Evolutionary conservation across 2,113 vertebrate species (phyloP), one percentile per base, ranked within the genome.

Genomic region (Oenanthe melanoleuca): DNA sequence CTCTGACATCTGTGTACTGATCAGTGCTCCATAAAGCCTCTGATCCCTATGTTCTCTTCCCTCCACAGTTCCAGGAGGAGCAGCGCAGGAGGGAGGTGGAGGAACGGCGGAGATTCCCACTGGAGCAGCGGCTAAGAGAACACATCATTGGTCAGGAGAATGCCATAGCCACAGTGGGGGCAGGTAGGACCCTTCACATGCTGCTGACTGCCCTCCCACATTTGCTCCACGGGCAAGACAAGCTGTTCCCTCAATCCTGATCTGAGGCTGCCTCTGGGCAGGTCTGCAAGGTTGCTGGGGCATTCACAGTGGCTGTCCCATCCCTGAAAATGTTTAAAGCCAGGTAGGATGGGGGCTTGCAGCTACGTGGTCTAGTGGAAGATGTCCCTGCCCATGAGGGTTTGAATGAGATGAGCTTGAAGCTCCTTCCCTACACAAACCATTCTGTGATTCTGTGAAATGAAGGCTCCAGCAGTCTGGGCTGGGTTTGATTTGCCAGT

Each of bases 71-170:
- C 96, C 98, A 98, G 96, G 99, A 99, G 92, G 98, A 97, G 70
- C 98, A 99, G 96, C 97, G 94, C 81, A 97, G 96, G 72, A 97
- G 97, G 28, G 99, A 99, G 77, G 91, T 98, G 1, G 98, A 98
- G 90, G 99, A 99, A 73, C 98, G 99, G 53, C 98, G 99, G 57
- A 97, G 98, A 73, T 99, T 99, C 64, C 99, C 99, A 1, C 97
- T 99, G 94, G 99, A 99, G 97, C 98, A 98, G 75, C 98, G 99
- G 55, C 98, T 99, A 33, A 99, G 98, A 88, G 99, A 99, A 87
- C 98, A 99, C 91, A 99, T 99, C 97, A 99, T 99, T 6, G 99
- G 99, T 17, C 99, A 99, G 96, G 99, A 99, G 97, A 98, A 97
- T 5, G 99, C 99, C 81, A 99, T 99, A 42, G 98, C 98, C 40